Evolutionary conservation across 92 coral and sea anemone species (phyloP).

Genomic region (Parazoanthus swiftii): DNA sequence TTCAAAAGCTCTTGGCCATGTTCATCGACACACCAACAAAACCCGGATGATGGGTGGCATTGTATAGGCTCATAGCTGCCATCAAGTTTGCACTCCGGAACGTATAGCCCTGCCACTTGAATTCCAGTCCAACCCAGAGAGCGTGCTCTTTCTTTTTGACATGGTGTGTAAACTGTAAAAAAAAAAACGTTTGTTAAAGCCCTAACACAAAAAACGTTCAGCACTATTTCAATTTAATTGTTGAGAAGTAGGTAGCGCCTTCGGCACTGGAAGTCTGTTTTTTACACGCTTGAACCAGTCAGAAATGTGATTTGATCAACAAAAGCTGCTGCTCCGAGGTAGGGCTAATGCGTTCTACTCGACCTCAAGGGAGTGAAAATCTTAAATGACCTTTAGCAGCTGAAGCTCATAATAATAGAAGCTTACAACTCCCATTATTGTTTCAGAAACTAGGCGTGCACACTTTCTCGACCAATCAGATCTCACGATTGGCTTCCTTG

Average conservation of each 20-base stretch:
- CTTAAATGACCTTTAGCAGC: too few species aligned
- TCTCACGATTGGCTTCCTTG: too few species aligned
- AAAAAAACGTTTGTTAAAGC: neutral
- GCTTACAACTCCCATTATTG: too few species aligned
- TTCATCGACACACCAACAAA: slow-evolving; percentile 83
- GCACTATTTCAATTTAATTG: neutral
- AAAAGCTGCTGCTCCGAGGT: too few species aligned
- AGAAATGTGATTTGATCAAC: too few species aligned
- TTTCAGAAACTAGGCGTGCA: too few species aligned
- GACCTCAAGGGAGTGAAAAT: too few species aligned
- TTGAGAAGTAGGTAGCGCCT: neutral
- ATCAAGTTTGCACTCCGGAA: slow-evolving; percentile 78
- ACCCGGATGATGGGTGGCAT: slow-evolving; percentile 57
- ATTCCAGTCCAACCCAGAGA: slow-evolving; percentile 62
- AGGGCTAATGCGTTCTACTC: too few species aligned
- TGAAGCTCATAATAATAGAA: too few species aligned
- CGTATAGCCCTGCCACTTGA: slow-evolving; percentile 66
- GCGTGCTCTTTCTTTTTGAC: slow-evolving; percentile 69
- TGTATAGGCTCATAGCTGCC: slow-evolving; percentile 77
- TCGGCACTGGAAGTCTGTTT: too few species aligned
- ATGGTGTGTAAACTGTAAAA: slow-evolving; percentile 46
- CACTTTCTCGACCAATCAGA: too few species aligned
- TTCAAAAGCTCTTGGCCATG: slow-evolving; percentile 67
- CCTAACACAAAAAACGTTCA: neutral
- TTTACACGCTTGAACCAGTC: too few species aligned